phyloP scores from a whole-genome alignment of 1,140 invertebrate genomes.

The Galendromus occidentalis region DNA sequence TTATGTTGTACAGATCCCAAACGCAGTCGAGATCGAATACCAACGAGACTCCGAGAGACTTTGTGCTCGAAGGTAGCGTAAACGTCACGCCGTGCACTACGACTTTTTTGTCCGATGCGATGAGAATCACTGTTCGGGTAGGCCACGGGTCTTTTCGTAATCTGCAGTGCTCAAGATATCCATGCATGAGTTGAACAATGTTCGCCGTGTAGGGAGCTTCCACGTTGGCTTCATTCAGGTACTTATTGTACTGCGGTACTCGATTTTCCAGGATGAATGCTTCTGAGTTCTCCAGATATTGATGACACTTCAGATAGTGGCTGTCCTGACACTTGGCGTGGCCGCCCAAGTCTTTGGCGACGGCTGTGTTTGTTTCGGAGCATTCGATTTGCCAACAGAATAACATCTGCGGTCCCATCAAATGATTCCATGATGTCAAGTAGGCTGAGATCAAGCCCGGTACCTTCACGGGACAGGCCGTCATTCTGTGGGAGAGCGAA shows the following conservation, averaged over 20 bases:
- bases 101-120: not conserved
- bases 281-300: constrained; percentile 2
- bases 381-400: constrained; percentile 8
- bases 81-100: constrained; percentile 2
- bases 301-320: constrained; percentile 3
- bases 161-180: not conserved
- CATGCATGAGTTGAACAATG: not conserved
- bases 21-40: constrained; percentile 6
- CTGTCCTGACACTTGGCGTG: constrained; percentile 2
- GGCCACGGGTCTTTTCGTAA: constrained; percentile 4
- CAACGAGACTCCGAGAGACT: not conserved
- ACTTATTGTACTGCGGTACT: constrained; percentile 5
- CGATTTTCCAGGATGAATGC: constrained; percentile 1
- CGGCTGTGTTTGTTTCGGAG: not conserved
- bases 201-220: constrained; percentile 5
- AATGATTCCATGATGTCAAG: constrained; percentile 10
- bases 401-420: constrained; percentile 6
- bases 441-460: constrained; percentile 4
- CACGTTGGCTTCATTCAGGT: not conserved
- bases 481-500: no score
- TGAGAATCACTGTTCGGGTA: not conserved
- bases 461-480: not conserved
- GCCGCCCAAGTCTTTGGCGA: not conserved
- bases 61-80: not conserved
- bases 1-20: constrained; percentile 6